Evolutionary conservation across 1,140 invertebrate species (phyloP).

Genomic region (Danaus plexippus): DNA sequence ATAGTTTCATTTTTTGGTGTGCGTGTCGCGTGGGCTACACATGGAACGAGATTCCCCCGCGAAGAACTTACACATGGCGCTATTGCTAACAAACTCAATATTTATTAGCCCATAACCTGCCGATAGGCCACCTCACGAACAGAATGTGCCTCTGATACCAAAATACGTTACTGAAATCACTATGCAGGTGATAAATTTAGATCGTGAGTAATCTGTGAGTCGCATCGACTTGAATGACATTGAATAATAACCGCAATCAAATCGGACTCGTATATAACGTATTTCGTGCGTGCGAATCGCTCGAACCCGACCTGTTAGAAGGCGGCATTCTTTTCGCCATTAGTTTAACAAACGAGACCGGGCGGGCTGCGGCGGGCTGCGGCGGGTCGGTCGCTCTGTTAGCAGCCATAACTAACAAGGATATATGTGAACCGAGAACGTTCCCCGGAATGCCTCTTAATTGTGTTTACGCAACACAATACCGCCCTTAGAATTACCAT

Average conservation of each 20-base stretch:
- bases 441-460: too few relatives aligned
- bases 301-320: slow-evolving; percentile 42
- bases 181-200: too few relatives aligned
- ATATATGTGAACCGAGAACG: slow-evolving; percentile 17
- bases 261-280: background rate
- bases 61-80: slow-evolving; percentile 46
- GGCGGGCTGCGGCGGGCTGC: slow-evolving; percentile 22
- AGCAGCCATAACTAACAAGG: slow-evolving; percentile 35
- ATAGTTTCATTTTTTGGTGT: slow-evolving; percentile 45
- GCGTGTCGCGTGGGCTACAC: slow-evolving; percentile 56
- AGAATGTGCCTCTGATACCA: too few relatives aligned
- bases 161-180: too few relatives aligned
- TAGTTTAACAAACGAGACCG: slow-evolving; percentile 61
- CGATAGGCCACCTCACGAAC: too few relatives aligned
- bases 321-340: slow-evolving; percentile 54
- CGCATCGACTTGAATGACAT: slow-evolving; percentile 15
- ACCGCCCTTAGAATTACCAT: too few relatives aligned
- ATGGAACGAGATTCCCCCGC: slow-evolving; percentile 49
- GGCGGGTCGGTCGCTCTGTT: slow-evolving; percentile 27
- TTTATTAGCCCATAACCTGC: background rate
- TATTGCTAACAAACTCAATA: slow-evolving; percentile 11
- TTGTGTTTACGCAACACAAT: too few relatives aligned
- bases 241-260: slow-evolving; percentile 23
- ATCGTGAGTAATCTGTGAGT: too few relatives aligned
- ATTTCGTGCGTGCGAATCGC: slow-evolving; percentile 51